Evolutionary conservation across 2,113 vertebrate genomes (phyloP).

Genomic region (Sigmodon hispidus): DNA sequence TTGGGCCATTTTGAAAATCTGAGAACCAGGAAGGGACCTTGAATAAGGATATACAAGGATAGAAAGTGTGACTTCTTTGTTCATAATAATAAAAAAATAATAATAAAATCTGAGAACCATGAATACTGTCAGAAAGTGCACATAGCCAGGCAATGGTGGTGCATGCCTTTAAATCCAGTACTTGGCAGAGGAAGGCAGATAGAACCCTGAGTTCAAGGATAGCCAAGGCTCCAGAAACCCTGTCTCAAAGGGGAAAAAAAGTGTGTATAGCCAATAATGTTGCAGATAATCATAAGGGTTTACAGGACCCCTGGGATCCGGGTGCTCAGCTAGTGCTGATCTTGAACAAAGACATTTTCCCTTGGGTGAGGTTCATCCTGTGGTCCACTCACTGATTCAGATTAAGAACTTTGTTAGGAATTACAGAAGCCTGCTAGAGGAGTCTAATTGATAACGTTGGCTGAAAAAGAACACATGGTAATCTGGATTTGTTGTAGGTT

Average conservation of each 20-base stretch:
- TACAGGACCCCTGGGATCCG: constrained; percentile 11
- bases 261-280: neutral
- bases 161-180: neutral
- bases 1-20: constrained; percentile 2
- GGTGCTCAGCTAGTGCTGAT: neutral
- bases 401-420: constrained; percentile 57
- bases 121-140: constrained; percentile 32
- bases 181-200: neutral
- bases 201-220: neutral
- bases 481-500: constrained; percentile 53
- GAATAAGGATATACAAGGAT: too few relatives aligned
- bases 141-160: neutral
- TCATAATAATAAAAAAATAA: too few relatives aligned
- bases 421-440: neutral
- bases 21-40: constrained; percentile 38
- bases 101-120: constrained; percentile 51
- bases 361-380: constrained; percentile 41
- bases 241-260: neutral
- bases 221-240: neutral
- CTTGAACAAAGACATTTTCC: constrained; percentile 26
- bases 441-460: constrained; percentile 23
- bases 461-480: constrained; percentile 25
- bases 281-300: constrained; percentile 40
- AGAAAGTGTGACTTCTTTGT: too few relatives aligned
- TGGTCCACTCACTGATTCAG: constrained; percentile 25